These are phyloP conservation scores for Caenorhabditis afra DNA, from an alignment of 2,888 invertebrate species.

Conservation along the genomic window DNA sequence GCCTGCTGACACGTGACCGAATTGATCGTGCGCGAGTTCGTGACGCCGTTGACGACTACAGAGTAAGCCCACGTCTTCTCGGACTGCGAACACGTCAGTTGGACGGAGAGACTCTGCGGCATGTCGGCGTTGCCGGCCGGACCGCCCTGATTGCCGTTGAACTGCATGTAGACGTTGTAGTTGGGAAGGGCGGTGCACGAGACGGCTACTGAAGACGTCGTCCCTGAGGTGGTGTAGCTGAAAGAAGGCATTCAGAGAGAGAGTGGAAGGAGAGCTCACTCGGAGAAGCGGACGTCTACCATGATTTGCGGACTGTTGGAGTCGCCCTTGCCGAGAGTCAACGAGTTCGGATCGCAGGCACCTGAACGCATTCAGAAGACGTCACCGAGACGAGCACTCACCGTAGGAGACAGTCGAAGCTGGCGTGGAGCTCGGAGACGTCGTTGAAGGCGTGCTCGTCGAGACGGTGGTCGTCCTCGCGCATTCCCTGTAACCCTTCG, in stretches of 20 bases:
- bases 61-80: neutral
- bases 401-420: neutral
- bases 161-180: constrained; percentile 23
- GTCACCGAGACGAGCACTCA: neutral
- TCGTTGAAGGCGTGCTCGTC: neutral
- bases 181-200: constrained; percentile 1
- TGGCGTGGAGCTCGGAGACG: neutral
- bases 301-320: neutral
- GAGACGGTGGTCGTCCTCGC: no score
- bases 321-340: constrained; percentile 10
- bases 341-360: neutral
- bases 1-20: constrained; percentile 1
- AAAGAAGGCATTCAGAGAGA: neutral
- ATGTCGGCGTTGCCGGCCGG: neutral
- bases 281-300: neutral
- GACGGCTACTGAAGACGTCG: neutral
- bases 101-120: neutral
- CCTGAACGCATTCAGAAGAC: neutral
- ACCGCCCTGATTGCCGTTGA: constrained; percentile 23
- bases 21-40: neutral
- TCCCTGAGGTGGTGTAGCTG: constrained; percentile 4
- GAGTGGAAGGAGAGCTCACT: neutral
- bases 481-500: no score
- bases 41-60: neutral
- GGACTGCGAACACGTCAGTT: neutral